These are phyloP conservation scores for Megamerina dolium DNA, from an alignment of 2,888 invertebrate genomes.

Conservation along the genomic window DNA sequence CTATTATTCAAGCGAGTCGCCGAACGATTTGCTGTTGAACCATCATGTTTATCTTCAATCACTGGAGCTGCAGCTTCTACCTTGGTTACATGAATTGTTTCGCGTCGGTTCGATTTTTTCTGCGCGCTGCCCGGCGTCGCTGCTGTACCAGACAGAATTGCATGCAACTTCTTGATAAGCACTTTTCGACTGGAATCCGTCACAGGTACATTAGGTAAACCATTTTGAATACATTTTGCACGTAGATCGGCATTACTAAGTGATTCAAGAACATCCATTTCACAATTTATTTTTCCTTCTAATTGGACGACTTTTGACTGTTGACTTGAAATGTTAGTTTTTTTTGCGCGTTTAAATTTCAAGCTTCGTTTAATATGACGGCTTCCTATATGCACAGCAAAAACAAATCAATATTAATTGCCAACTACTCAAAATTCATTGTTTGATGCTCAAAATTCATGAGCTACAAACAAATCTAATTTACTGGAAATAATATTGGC, in stretches of 20 bases:
- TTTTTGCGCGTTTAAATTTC: slow-evolving; percentile 10
- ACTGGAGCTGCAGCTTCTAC: slow-evolving; percentile 16
- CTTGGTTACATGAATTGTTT: slow-evolving; percentile 33
- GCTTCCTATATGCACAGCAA: no score
- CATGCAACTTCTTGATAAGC: slow-evolving; percentile 35
- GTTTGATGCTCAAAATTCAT: no score
- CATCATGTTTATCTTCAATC: neutral
- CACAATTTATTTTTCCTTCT: neutral
- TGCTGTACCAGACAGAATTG: slow-evolving; percentile 28
- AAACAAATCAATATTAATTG: no score
- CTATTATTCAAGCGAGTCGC: slow-evolving; percentile 4
- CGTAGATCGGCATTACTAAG: slow-evolving; percentile 39
- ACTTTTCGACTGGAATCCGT: slow-evolving; percentile 42
- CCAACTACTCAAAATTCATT: no score
- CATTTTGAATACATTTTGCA: slow-evolving; percentile 34
- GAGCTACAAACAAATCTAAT: no score
- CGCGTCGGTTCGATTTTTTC: slow-evolving; percentile 31
- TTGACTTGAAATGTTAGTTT: neutral
- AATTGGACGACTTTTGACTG: no score
- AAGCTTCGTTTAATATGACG: no score
- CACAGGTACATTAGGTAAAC: slow-evolving; percentile 43
- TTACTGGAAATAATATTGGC: no score
- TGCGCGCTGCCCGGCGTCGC: slow-evolving; percentile 15
- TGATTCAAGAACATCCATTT: slow-evolving; percentile 27
- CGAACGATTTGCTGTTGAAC: neutral